Conservation (phyloP, 2,113 vertebrate genomes). For the Anolis carolinensis region DNA sequence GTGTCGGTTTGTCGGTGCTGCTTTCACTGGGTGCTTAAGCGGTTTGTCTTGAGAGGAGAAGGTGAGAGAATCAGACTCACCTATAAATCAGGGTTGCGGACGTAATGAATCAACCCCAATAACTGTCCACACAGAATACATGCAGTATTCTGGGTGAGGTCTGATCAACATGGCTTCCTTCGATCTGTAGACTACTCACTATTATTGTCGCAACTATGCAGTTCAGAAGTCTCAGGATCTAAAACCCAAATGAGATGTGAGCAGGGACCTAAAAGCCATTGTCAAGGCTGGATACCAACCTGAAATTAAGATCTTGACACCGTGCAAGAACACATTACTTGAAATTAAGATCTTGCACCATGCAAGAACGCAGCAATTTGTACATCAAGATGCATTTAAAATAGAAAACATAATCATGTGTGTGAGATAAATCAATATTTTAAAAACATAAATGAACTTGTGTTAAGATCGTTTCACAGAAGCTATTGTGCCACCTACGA, state of each 20-base stretch:
- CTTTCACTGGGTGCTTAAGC: too few species aligned
- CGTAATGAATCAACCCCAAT: too few species aligned
- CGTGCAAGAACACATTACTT: neutral
- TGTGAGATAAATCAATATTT: neutral
- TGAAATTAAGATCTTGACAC: neutral
- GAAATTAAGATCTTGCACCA: neutral
- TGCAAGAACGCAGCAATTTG: too few species aligned
- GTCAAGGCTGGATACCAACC: neutral
- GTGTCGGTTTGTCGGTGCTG: too few species aligned
- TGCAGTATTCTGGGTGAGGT: too few species aligned
- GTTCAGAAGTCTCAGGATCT: neutral
- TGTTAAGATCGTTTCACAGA: constrained; percentile 6
- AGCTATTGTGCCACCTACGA: neutral
- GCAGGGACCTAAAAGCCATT: constrained; percentile 17
- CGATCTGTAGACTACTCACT: too few species aligned
- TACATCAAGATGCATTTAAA: neutral
- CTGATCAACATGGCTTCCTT: too few species aligned
- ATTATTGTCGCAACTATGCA: too few species aligned
- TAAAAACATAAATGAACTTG: neutral
- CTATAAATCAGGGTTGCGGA: too few species aligned
- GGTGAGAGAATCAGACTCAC: too few species aligned
- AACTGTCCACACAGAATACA: too few species aligned
- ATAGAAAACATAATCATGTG: neutral
- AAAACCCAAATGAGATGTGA: neutral
- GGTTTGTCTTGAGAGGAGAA: too few species aligned